Base-by-base conservation (phyloP, 2,113 vertebrate species). In the Toxotes jaculatrix region DNA sequence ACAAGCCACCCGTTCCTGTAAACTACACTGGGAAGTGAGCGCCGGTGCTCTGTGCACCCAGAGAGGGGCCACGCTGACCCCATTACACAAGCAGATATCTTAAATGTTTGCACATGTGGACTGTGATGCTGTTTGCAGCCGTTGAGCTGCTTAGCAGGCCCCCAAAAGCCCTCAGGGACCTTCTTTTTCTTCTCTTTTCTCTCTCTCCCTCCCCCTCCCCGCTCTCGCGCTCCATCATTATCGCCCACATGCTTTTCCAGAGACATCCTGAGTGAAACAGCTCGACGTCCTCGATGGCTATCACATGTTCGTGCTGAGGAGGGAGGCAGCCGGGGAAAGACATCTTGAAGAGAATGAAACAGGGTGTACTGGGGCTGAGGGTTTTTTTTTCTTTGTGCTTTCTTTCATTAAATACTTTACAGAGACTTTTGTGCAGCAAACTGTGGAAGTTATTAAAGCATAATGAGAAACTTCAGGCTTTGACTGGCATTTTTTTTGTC, bases 41-140 rank as follows among this genome's bases (percentile, higher is more conserved):
- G 16, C n/a, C 55, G 80, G 86, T 71, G 86, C 88, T 88, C 10
- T 13, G 78, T 85, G 82, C 84, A 64, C 83, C 85, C 83, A 71
- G 80, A 89, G 87, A 91, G 92, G 87, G 92, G 90, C 92, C 90
- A 83, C 49, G 59, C 84, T 90, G 92, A 93, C 93, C 92, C 91
- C 89, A 89, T 93, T 94, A 91, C 88, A 85, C 47, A 45, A 88
- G 88, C 88, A 92, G 89, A 90, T 90, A 89, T 91, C 91, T 91
- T 95, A 95, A 95, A 93, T 92, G 92, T 91, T 95, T 95, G 92
- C 94, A 95, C 92, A 95, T 95, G 94, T 94, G 93, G 92, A 87
- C 86, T 59, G 68, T 69, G 88, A 93, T 93, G 90, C 88, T 92
- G 89, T 92, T 93, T 93, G 86, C 89, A 93, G 90, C 86, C 86